A percentile compares a stretch with the other conserved stretches of the same genome.
Evolutionary conservation across 2,113 vertebrate species (phyloP).

Genomic region (Urocolius indicus): DNA sequence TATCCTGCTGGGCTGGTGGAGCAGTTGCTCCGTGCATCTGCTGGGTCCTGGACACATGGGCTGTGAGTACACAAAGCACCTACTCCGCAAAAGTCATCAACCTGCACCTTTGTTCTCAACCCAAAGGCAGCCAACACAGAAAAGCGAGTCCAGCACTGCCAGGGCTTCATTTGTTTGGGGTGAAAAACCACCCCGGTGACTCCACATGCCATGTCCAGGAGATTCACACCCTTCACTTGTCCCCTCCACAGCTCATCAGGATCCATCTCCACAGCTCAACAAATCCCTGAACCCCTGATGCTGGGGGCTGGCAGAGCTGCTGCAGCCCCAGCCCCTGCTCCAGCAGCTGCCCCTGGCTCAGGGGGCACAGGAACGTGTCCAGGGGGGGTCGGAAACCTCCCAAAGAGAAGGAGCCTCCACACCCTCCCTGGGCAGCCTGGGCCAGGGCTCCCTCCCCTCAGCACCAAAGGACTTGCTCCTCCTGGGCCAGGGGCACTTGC

Average conservation of each 20-base stretch:
- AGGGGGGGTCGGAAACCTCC: too few relatives aligned
- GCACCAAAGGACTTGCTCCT: too few relatives aligned
- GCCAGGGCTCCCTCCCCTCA: too few relatives aligned
- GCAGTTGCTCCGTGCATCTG: accelerated
- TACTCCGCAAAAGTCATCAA: accelerated
- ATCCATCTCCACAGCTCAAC: not conserved
- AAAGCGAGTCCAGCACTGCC: accelerated
- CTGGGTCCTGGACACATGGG: not conserved
- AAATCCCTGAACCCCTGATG: too few relatives aligned
- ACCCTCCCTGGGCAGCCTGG: too few relatives aligned
- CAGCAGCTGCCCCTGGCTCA: too few relatives aligned
- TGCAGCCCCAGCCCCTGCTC: too few relatives aligned
- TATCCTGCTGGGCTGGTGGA: not conserved
- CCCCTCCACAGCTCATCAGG: not conserved
- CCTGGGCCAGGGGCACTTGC: too few relatives aligned
- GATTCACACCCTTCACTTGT: too few relatives aligned
- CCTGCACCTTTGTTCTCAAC: not conserved
- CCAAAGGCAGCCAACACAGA: accelerated
- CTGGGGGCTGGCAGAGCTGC: too few relatives aligned
- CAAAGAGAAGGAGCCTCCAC: too few relatives aligned
- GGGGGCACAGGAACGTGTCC: too few relatives aligned
- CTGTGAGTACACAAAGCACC: not conserved
- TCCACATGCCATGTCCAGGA: not conserved
- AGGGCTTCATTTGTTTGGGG: not conserved
- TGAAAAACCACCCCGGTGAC: not conserved